A percentile compares a stretch with the other conserved stretches of the same genome.
phyloP scores from a whole-genome alignment of 2,113 vertebrate genomes.

The Jaculus jaculus region DNA sequence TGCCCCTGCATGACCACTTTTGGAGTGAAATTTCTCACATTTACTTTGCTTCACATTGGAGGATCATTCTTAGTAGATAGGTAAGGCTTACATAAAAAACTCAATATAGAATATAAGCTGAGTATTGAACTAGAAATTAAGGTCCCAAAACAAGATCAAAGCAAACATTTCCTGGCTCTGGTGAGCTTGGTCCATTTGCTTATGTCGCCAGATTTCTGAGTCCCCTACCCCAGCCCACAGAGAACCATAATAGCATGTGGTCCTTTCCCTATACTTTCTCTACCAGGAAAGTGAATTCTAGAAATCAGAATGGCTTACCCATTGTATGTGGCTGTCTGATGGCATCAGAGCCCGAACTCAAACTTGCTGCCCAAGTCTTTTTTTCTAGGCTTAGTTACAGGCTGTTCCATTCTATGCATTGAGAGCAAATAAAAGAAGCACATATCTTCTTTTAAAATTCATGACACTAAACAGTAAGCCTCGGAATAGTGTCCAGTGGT shows the following conservation, averaged over 20 bases:
- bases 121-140: constrained; percentile 27
- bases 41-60: background rate
- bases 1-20: background rate
- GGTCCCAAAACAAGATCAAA: background rate
- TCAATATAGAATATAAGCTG: background rate
- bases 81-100: constrained; percentile 2
- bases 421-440: background rate
- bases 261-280: background rate
- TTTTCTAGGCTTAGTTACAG: background rate
- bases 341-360: background rate
- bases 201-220: background rate
- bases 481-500: background rate
- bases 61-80: background rate
- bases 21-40: background rate
- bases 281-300: background rate
- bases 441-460: background rate
- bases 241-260: background rate
- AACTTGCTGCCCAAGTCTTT: background rate
- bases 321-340: background rate
- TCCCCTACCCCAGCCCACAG: background rate
- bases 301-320: constrained; percentile 12
- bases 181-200: background rate
- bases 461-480: background rate
- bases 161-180: background rate
- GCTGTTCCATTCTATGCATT: background rate